Percentiles rank a stretch among this genome's conserved stretches.
phyloP scores from a whole-genome alignment of 1,140 invertebrate species.

The Drosophila erecta region DNA sequence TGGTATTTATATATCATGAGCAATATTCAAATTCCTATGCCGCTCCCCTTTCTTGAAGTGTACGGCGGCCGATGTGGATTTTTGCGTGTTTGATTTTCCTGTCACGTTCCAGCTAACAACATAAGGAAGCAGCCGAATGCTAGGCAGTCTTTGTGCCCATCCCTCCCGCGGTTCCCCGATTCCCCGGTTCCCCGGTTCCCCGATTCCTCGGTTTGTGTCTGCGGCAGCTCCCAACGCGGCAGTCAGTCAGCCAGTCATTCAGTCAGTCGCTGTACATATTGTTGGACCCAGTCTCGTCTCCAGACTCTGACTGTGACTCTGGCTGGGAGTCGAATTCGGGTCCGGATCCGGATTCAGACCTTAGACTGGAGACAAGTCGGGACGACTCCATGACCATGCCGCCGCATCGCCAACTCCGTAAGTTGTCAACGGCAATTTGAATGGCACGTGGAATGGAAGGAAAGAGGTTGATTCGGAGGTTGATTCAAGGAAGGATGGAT shows the following conservation, averaged over 20 bases:
- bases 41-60: constrained; percentile 11
- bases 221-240: constrained; percentile 21
- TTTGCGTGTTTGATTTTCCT: constrained; percentile 82
- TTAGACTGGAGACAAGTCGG: constrained; percentile 1
- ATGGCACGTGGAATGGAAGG: constrained; percentile 47
- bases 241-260: constrained; percentile 27
- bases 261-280: constrained; percentile 15
- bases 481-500: not conserved
- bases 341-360: not conserved
- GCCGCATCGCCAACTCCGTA: constrained; percentile 12
- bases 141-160: constrained; percentile 35
- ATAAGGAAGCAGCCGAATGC: constrained; percentile 82
- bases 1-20: too few species aligned
- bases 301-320: not conserved
- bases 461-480: not conserved
- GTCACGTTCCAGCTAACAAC: constrained; percentile 81
- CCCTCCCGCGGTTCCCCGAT: not conserved
- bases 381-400: not conserved
- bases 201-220: not conserved
- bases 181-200: not conserved
- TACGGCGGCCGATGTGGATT: constrained; percentile 40
- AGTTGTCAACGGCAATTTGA: constrained; percentile 77
- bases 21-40: not conserved
- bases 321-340: too few species aligned
- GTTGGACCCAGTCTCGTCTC: constrained; percentile 4